phyloP scores from a whole-genome alignment of 1,140 invertebrate species.

The Tetramorium parvispinum region DNA sequence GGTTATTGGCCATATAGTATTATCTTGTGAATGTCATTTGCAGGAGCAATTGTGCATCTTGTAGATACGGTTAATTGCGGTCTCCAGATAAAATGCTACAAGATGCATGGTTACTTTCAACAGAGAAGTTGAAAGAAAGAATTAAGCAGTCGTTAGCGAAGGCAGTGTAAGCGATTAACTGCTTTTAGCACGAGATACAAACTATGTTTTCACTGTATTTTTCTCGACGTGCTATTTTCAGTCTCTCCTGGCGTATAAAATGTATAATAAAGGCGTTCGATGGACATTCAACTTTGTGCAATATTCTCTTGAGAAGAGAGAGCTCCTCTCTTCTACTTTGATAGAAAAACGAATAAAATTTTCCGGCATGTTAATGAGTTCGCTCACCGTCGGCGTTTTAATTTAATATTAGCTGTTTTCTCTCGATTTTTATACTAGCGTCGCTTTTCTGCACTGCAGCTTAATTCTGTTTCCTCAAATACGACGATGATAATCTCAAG shows the following conservation, averaged over 20 bases:
- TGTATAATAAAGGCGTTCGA: slow-evolving; percentile 50
- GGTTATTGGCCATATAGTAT: no score
- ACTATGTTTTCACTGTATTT: slow-evolving; percentile 20
- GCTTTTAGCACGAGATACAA: slow-evolving; percentile 22
- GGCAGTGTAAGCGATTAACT: slow-evolving; percentile 16
- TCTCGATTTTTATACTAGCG: slow-evolving; percentile 40
- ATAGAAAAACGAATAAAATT: slow-evolving; percentile 52
- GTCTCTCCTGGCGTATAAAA: slow-evolving; percentile 28
- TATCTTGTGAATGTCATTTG: not conserved
- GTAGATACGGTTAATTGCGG: slow-evolving; percentile 9
- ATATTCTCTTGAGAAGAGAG: slow-evolving; percentile 22
- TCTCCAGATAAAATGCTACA: slow-evolving; percentile 7
- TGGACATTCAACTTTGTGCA: slow-evolving; percentile 43
- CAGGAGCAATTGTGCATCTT: not conserved
- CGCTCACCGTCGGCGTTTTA: slow-evolving; percentile 48
- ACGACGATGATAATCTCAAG: slow-evolving; percentile 29
- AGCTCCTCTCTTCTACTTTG: not conserved
- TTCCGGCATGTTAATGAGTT: slow-evolving; percentile 54
- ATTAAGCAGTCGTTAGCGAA: slow-evolving; percentile 37
- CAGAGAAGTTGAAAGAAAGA: slow-evolving; percentile 6
- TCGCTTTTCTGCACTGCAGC: slow-evolving; percentile 8
- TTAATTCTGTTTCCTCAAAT: slow-evolving; percentile 50
- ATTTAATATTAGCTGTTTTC: slow-evolving; percentile 58
- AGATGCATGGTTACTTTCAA: slow-evolving; percentile 11
- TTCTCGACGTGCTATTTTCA: not conserved